Percentiles rank a stretch among this genome's conserved stretches.
These are phyloP conservation scores for Drosophila sechellia DNA, from an alignment of 1,140 invertebrate genomes.

Conservation along the genomic window DNA sequence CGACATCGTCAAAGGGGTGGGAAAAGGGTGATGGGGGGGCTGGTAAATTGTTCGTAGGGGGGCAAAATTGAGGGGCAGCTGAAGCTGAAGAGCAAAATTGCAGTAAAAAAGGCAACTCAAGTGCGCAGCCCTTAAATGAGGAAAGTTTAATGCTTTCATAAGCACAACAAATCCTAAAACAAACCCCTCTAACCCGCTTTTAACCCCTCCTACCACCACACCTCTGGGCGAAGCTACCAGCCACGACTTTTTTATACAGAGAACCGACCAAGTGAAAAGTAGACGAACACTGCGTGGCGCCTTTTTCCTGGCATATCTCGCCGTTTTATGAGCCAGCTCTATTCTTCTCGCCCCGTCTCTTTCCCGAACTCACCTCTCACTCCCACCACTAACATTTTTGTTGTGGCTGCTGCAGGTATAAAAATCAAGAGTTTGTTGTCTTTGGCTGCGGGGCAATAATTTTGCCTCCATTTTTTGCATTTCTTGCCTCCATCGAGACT, in stretches of 20 bases:
- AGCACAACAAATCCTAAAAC: slow-evolving; percentile 82
- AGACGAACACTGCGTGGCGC: slow-evolving; percentile 73
- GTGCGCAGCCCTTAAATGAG: slow-evolving; percentile 79
- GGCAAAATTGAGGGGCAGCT: slow-evolving; percentile 13
- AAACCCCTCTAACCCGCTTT: slow-evolving; percentile 35
- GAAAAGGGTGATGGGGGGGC: neutral
- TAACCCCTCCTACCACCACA: neutral
- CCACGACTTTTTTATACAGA: slow-evolving; percentile 9
- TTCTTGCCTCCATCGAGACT: slow-evolving; percentile 20
- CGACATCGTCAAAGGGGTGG: slow-evolving; percentile 32
- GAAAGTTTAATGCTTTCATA: slow-evolving; percentile 83
- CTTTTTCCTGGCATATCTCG: slow-evolving; percentile 62
- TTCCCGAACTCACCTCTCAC: neutral
- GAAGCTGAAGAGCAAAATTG: slow-evolving; percentile 67
- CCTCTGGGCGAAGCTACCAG: neutral
- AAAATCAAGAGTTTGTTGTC: slow-evolving; percentile 83
- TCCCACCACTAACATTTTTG: slow-evolving; percentile 1
- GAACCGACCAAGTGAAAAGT: slow-evolving; percentile 71
- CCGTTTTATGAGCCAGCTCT: slow-evolving; percentile 75
- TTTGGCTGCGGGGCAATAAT: slow-evolving; percentile 78
- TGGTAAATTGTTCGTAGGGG: slow-evolving; percentile 1
- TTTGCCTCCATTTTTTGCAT: slow-evolving; percentile 67
- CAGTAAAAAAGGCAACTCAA: slow-evolving; percentile 81
- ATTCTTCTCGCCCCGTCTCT: slow-evolving; percentile 44
- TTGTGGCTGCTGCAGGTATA: slow-evolving; percentile 57